These are phyloP conservation scores for Drosophila chauvacae DNA, from an alignment of 1,140 invertebrate genomes.

Conservation along the genomic window DNA sequence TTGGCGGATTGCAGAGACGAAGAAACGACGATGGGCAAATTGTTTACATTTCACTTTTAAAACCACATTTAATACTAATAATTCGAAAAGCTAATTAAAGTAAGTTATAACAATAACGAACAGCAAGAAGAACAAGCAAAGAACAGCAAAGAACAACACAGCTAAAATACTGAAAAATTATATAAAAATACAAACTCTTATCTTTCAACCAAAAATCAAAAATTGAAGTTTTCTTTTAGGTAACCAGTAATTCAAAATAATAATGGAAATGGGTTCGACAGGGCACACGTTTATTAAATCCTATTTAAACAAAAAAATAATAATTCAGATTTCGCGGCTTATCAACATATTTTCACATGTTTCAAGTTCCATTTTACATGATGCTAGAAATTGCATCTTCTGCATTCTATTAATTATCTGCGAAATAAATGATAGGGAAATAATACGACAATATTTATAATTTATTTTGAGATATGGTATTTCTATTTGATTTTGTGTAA, in stretches of 20 bases:
- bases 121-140: conserved; percentile 29
- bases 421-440: no score
- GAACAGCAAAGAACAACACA: conserved; percentile 59
- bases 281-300: no score
- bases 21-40: conserved; percentile 49
- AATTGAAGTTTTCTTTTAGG: background rate
- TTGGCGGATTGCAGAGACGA: conserved; percentile 33
- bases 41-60: conserved; percentile 76
- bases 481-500: no score
- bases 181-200: conserved; percentile 81
- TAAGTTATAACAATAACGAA: conserved; percentile 67
- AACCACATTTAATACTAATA: conserved; percentile 77
- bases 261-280: no score
- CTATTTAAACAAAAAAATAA: no score
- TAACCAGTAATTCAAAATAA: background rate
- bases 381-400: no score
- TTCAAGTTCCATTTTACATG: no score
- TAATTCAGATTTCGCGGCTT: no score
- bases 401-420: no score
- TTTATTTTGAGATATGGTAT: no score
- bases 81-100: conserved; percentile 65
- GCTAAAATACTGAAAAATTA: conserved; percentile 82
- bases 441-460: no score
- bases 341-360: no score
- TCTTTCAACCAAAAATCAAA: conserved; percentile 68